Evolutionary conservation across 1,140 invertebrate species (phyloP).

Genomic region (Holcopasites calliopsidis): DNA sequence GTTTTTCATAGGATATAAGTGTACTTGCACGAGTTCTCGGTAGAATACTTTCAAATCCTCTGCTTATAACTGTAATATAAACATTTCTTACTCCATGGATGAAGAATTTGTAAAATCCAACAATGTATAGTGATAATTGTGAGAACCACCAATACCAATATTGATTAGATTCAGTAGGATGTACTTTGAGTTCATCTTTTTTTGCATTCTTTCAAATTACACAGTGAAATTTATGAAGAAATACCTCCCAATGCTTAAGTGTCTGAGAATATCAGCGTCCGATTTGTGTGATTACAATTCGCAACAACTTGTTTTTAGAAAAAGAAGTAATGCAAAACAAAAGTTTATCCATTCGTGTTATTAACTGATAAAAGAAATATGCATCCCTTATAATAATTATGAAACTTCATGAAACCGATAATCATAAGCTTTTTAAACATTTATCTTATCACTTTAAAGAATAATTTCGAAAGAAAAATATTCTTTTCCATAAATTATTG

Average conservation of each 20-base stretch:
- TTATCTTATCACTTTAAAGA: constrained; percentile 13
- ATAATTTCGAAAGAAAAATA: constrained; percentile 31
- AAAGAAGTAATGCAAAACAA: constrained; percentile 29
- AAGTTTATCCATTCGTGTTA: constrained; percentile 37
- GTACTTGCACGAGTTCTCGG: constrained; percentile 44
- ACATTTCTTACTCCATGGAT: constrained; percentile 60
- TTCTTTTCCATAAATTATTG: constrained; percentile 6
- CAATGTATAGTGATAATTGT: constrained; percentile 63
- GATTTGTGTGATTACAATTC: constrained; percentile 24
- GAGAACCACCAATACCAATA: constrained; percentile 57
- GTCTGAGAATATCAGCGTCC: constrained; percentile 27
- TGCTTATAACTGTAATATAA: constrained; percentile 69
- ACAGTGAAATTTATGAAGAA: constrained; percentile 35
- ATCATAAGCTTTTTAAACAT: constrained; percentile 7
- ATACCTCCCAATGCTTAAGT: constrained; percentile 16
- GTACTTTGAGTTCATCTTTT: constrained; percentile 38
- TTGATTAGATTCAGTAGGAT: constrained; percentile 51
- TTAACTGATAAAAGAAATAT: constrained; percentile 36
- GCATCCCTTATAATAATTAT: constrained; percentile 4
- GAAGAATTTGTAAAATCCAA: constrained; percentile 71
- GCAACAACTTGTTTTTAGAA: constrained; percentile 40
- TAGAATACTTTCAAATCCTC: constrained; percentile 65
- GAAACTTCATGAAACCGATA: constrained; percentile 12
- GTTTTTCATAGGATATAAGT: constrained; percentile 47
- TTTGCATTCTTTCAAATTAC: constrained; percentile 48